These are phyloP conservation scores for Butastur rufipennis DNA, from an alignment of 2,113 vertebrate genomes.

Conservation along the genomic window DNA sequence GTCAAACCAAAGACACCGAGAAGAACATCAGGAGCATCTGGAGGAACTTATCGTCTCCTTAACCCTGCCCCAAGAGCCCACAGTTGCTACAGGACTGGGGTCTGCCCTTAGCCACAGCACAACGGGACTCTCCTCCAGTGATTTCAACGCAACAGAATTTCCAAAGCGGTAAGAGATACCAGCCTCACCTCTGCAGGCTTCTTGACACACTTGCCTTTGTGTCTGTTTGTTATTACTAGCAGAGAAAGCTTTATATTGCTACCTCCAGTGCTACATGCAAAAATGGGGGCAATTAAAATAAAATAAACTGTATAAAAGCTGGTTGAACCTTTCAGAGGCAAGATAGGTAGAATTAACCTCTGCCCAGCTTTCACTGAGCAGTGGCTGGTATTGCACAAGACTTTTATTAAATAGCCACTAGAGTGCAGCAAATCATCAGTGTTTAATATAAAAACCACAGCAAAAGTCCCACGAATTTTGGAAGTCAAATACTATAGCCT, in stretches of 20 bases:
- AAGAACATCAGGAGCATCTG: too few species aligned
- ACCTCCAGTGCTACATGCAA: too few species aligned
- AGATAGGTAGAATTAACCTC: not conserved
- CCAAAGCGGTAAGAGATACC: not conserved
- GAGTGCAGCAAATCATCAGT: not conserved
- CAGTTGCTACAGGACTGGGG: not conserved
- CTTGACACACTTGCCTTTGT: not conserved
- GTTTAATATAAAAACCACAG: not conserved
- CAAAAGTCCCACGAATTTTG: too few species aligned
- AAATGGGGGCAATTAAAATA: not conserved
- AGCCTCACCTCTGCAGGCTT: not conserved
- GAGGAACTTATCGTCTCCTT: not conserved
- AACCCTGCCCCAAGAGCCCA: too few species aligned
- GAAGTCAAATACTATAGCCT: rapidly evolving
- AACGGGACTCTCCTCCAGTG: too few species aligned
- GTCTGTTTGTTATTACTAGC: not conserved
- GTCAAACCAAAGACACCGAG: not conserved
- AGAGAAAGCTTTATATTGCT: not conserved
- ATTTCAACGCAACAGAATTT: not conserved
- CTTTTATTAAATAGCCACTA: not conserved
- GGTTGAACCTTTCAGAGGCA: not conserved
- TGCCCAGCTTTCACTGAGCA: not conserved
- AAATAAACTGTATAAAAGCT: not conserved
- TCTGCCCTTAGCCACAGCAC: too few species aligned
- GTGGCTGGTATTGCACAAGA: too few species aligned